Percentiles rank a stretch among this genome's conserved stretches.
These are phyloP conservation scores for Trissoscelio sp. DNA, from an alignment of 2,888 invertebrate genomes.

Conservation along the genomic window DNA sequence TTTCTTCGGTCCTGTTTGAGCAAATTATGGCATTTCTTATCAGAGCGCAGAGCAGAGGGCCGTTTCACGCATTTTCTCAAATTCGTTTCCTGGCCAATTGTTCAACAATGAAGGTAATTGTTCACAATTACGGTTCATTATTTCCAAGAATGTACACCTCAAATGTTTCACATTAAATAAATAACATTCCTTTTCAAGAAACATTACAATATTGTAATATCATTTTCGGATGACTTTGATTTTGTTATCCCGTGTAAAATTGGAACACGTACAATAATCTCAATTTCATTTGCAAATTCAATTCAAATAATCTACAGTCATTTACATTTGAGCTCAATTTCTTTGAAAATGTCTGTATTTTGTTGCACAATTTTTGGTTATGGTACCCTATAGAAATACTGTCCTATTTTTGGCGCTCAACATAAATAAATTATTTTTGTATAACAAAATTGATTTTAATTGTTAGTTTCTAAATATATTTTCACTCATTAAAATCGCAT, in stretches of 20 bases:
- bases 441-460: not conserved
- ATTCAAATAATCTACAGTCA: not conserved
- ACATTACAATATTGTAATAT: constrained; percentile 20
- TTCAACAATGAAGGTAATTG: constrained; percentile 80
- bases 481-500: too few species aligned
- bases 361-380: constrained; percentile 30
- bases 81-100: constrained; percentile 78
- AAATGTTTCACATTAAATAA: constrained; percentile 12
- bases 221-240: constrained; percentile 26
- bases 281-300: not conserved
- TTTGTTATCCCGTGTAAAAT: constrained; percentile 6
- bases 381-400: constrained; percentile 20
- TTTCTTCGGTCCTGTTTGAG: constrained; percentile 61
- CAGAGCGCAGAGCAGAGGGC: constrained; percentile 73
- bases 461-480: not conserved
- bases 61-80: constrained; percentile 76
- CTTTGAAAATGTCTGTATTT: constrained; percentile 9
- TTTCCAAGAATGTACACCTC: not conserved
- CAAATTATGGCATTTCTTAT: constrained; percentile 81
- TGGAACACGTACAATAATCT: constrained; percentile 3
- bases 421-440: not conserved
- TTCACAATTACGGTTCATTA: not conserved
- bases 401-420: constrained; percentile 25
- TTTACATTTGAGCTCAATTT: not conserved
- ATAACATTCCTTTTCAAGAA: constrained; percentile 24